Percentiles rank a stretch among this genome's conserved stretches.
Evolutionary conservation across 2,888 invertebrate genomes (phyloP).

Genomic region (Agrotis segetum): DNA sequence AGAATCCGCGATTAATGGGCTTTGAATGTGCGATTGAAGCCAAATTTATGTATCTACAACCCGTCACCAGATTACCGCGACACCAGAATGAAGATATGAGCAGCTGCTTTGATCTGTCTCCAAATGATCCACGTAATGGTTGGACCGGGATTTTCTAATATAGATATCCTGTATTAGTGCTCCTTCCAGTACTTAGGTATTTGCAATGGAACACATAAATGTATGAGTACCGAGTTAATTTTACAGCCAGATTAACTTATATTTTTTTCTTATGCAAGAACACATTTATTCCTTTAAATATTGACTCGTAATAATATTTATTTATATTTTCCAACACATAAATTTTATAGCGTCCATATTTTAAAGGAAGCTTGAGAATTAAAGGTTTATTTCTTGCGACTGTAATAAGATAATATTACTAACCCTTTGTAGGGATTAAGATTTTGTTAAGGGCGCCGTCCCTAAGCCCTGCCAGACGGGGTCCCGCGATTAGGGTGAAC

Average conservation of each 20-base stretch:
- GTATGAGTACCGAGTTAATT: conserved; percentile 14
- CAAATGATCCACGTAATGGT: conserved; percentile 57
- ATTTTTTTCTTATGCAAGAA: conserved; percentile 11
- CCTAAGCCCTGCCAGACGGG: conserved; percentile 85
- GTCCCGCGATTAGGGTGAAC: conserved; percentile 78
- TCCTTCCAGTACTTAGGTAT: conserved; percentile 21
- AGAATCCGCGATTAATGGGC: conserved; percentile 87
- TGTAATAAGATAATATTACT: conserved; percentile 90
- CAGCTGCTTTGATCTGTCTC: conserved; percentile 82
- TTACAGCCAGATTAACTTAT: conserved; percentile 17
- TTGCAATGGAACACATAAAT: background rate
- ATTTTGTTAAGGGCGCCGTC: conserved; percentile 89
- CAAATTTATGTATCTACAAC: conserved; percentile 87
- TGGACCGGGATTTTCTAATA: conserved; percentile 62
- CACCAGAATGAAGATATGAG: conserved; percentile 74
- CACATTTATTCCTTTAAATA: conserved; percentile 2
- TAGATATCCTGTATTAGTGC: conserved; percentile 65
- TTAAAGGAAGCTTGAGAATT: conserved; percentile 81
- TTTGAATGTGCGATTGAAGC: conserved; percentile 86
- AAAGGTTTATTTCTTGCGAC: conserved; percentile 88
- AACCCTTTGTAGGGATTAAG: conserved; percentile 91
- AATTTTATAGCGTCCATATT: conserved; percentile 72
- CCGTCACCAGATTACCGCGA: conserved; percentile 83
- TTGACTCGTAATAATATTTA: background rate
- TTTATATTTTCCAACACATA: conserved; percentile 25